These are phyloP conservation scores for Scomber scombrus DNA, from an alignment of 2,113 vertebrate species.

Conservation along the genomic window DNA sequence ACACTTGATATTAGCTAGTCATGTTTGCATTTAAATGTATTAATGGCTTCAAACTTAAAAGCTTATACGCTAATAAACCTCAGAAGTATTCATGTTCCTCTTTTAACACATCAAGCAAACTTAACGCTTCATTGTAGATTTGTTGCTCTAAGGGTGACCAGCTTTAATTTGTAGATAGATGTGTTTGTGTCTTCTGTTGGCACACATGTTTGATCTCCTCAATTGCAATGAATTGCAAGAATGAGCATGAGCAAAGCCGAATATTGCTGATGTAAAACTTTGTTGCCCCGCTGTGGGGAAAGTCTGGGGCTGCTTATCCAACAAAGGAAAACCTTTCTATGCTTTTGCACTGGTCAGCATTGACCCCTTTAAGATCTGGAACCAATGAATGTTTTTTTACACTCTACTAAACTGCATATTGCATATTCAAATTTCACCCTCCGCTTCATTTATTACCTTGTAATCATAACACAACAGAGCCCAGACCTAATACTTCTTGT, in stretches of 20 bases:
- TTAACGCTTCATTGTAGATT: background rate
- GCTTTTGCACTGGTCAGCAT: slow-evolving; percentile 17
- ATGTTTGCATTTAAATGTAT: no score
- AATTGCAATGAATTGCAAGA: background rate
- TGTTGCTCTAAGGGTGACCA: background rate
- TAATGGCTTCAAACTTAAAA: no score
- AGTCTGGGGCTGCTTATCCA: background rate
- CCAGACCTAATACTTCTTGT: background rate
- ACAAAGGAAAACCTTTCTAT: background rate
- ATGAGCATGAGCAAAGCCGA: background rate
- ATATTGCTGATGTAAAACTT: background rate
- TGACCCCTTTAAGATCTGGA: background rate
- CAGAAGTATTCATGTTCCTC: background rate
- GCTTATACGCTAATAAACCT: no score
- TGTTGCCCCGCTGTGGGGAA: background rate
- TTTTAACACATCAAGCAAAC: background rate
- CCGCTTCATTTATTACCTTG: slow-evolving; percentile 9
- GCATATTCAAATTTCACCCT: background rate
- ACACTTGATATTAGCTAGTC: no score
- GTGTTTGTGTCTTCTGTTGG: no score
- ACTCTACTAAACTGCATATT: background rate
- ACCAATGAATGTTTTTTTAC: slow-evolving; percentile 10
- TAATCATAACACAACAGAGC: background rate
- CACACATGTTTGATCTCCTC: no score
- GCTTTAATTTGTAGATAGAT: background rate